phyloP scores from a whole-genome alignment of 2,797 vertebrate genomes.

The Pangasius djambal region DNA sequence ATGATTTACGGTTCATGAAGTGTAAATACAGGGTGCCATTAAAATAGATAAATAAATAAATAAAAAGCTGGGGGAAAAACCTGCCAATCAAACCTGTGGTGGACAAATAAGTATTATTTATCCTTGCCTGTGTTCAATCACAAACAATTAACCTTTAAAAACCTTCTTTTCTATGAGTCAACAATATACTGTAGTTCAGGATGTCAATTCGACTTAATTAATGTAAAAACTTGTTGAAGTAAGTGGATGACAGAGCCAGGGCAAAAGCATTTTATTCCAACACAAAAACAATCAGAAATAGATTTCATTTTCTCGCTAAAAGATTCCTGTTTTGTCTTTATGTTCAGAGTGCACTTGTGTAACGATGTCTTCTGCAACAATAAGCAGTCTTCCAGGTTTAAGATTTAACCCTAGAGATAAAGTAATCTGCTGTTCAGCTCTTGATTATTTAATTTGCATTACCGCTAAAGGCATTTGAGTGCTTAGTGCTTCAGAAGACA shows the following conservation, averaged over 20 bases:
- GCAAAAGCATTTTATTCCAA: conserved; percentile 3
- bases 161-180: background rate
- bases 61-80: background rate
- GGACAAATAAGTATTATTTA: background rate
- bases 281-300: background rate
- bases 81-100: background rate
- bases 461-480: background rate
- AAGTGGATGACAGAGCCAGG: background rate
- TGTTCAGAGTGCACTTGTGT: background rate
- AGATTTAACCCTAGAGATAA: background rate
- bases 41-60: background rate
- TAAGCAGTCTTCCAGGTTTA: background rate
- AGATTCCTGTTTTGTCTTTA: background rate
- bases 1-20: background rate
- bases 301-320: background rate
- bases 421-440: background rate
- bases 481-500: background rate
- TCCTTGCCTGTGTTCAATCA: background rate
- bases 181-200: background rate
- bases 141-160: background rate
- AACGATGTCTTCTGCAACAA: background rate
- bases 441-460: background rate
- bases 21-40: background rate
- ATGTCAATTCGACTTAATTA: conserved; percentile 7
- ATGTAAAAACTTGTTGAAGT: background rate